Evolutionary conservation across 2,888 invertebrate genomes (phyloP).

Genomic region (Colostygia pectinataria): DNA sequence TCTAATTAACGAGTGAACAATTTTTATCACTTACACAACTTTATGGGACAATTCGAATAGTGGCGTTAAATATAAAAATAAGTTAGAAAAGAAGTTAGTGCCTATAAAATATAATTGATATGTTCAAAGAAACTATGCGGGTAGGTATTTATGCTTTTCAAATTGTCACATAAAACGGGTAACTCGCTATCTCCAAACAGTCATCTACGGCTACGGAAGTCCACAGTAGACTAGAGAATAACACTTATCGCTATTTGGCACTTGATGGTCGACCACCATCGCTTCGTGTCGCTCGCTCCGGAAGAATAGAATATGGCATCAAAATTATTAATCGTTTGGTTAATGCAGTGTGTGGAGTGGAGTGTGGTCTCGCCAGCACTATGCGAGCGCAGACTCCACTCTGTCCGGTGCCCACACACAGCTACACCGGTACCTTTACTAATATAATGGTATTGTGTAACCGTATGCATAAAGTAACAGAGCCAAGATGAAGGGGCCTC

Average conservation of each 20-base stretch:
- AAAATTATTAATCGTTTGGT: neutral
- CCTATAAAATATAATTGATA: neutral
- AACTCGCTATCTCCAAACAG: neutral
- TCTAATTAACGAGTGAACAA: slow-evolving; percentile 36
- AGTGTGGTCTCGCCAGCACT: no score
- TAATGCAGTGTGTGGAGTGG: no score
- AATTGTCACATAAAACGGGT: slow-evolving; percentile 6
- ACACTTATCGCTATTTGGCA: slow-evolving; percentile 23
- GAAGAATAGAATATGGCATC: slow-evolving; percentile 1
- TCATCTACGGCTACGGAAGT: slow-evolving; percentile 2
- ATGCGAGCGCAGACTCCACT: no score
- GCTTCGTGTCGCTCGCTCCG: slow-evolving; percentile 2
- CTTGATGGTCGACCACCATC: slow-evolving; percentile 4
- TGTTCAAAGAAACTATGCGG: no score
- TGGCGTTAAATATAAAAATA: no score
- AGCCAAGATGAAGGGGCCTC: neutral
- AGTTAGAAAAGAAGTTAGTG: neutral
- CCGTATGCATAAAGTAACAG: no score
- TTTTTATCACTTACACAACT: slow-evolving; percentile 13
- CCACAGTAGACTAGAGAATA: no score
- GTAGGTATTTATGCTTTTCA: no score
- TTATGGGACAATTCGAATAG: slow-evolving; percentile 21
- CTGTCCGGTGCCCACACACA: no score
- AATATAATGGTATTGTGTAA: no score
- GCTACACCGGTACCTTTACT: no score